Evolutionary conservation across 2,113 vertebrate genomes (phyloP).

Genomic region (Crotalus horridus): DNA sequence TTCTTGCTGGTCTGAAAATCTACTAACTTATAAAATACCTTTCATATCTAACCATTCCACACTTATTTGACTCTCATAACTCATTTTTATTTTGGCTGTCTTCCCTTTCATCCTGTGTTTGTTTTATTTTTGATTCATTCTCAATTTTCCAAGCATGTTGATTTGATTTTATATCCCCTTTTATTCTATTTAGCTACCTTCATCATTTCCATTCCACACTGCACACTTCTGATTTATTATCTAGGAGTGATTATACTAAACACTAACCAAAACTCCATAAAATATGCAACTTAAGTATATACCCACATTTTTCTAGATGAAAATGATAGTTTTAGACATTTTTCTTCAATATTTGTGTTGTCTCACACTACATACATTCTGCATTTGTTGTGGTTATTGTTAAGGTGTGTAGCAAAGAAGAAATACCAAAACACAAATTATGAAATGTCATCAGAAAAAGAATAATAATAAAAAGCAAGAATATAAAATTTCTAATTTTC

Average conservation of each 20-base stretch:
- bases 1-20: conserved; percentile 27
- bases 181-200: background rate
- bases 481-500: background rate
- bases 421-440: background rate
- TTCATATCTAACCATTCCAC: conserved; percentile 31
- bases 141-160: background rate
- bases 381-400: background rate
- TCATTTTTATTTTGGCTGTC: conserved; percentile 22
- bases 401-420: background rate
- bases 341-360: background rate
- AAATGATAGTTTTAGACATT: background rate
- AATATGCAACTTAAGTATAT: background rate
- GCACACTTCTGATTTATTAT: background rate
- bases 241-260: background rate
- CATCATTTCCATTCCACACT: background rate
- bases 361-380: background rate
- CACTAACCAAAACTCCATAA: background rate
- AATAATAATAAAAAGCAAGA: background rate
- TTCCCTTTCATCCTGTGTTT: background rate
- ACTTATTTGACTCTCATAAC: conserved; percentile 33
- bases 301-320: background rate
- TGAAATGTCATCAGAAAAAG: background rate
- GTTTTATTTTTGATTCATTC: background rate
- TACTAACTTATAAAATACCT: conserved; percentile 29
- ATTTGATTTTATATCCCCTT: background rate